Conservation (phyloP, 2,888 invertebrate species). For the Aquatica leii region DNA sequence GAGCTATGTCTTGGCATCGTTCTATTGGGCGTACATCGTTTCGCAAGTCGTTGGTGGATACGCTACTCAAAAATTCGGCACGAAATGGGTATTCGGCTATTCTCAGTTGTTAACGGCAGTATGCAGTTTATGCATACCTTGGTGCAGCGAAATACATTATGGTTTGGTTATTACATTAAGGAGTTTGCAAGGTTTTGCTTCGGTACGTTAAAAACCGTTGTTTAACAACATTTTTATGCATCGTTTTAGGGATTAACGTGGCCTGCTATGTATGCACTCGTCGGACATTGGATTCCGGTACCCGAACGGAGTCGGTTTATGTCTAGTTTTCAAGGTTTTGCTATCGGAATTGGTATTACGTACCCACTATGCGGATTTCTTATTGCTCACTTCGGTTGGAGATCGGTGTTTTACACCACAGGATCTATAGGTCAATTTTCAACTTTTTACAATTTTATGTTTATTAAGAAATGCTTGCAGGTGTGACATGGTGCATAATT, state of each 20-base stretch:
- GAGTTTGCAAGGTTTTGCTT: slow-evolving; percentile 74
- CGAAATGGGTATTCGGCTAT: slow-evolving; percentile 74
- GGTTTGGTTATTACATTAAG: slow-evolving; percentile 68
- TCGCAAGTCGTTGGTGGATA: slow-evolving; percentile 75
- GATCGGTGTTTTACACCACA: slow-evolving; percentile 74
- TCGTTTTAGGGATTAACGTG: slow-evolving; percentile 71
- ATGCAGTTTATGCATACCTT: slow-evolving; percentile 72
- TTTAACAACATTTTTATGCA: neutral
- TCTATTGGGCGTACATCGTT: slow-evolving; percentile 78
- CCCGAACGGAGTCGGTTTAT: slow-evolving; percentile 75
- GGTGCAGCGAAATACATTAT: slow-evolving; percentile 70
- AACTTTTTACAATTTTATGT: neutral
- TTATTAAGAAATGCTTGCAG: slow-evolving; percentile 30
- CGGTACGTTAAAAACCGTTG: slow-evolving; percentile 61
- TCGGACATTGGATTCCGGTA: slow-evolving; percentile 77
- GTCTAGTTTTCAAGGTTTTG: slow-evolving; percentile 80
- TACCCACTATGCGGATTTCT: slow-evolving; percentile 76
- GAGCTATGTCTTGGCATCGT: slow-evolving; percentile 71
- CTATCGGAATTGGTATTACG: slow-evolving; percentile 76
- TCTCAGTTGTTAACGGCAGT: slow-evolving; percentile 74
- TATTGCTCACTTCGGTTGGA: slow-evolving; percentile 74
- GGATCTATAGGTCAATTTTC: slow-evolving; percentile 70
- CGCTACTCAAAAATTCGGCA: slow-evolving; percentile 75
- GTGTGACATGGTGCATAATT: slow-evolving; percentile 69
- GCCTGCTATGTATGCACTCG: slow-evolving; percentile 80